Evolutionary conservation across 1,140 invertebrate genomes (phyloP).

Genomic region (Hylyphantes graminicola): DNA sequence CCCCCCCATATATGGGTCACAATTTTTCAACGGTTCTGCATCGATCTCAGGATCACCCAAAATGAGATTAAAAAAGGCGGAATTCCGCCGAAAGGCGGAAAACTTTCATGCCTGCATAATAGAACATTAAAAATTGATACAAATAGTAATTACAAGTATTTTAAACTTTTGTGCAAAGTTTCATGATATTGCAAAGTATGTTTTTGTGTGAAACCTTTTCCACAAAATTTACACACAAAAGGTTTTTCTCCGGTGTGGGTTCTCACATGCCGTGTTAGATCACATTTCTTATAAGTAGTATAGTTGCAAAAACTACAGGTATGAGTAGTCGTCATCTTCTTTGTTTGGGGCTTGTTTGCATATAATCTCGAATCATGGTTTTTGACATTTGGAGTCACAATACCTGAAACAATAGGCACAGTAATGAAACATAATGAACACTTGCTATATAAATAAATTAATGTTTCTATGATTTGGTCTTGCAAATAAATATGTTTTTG

Average conservation of each 20-base stretch:
- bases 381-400: not conserved
- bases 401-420: not conserved
- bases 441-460: not conserved
- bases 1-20: too few species aligned
- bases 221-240: conserved; percentile 69
- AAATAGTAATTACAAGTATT: not conserved
- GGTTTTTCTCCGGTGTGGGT: conserved; percentile 64
- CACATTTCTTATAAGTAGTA: not conserved
- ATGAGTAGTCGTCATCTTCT: not conserved
- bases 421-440: not conserved
- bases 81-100: too few species aligned
- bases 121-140: not conserved
- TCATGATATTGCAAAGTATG: conserved; percentile 73
- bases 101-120: too few species aligned
- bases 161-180: conserved; percentile 67
- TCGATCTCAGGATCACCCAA: too few species aligned
- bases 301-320: not conserved
- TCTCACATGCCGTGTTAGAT: conserved; percentile 13
- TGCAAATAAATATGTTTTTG: not conserved
- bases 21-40: too few species aligned
- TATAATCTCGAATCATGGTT: not conserved
- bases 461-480: not conserved
- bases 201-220: conserved; percentile 68
- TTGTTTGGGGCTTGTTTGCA: not conserved
- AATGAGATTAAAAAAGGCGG: too few species aligned